A percentile compares a stretch with the other conserved stretches of the same genome.
These are phyloP conservation scores for Cynocephalus volans DNA, from an alignment of 2,113 vertebrate genomes.

Conservation along the genomic window DNA sequence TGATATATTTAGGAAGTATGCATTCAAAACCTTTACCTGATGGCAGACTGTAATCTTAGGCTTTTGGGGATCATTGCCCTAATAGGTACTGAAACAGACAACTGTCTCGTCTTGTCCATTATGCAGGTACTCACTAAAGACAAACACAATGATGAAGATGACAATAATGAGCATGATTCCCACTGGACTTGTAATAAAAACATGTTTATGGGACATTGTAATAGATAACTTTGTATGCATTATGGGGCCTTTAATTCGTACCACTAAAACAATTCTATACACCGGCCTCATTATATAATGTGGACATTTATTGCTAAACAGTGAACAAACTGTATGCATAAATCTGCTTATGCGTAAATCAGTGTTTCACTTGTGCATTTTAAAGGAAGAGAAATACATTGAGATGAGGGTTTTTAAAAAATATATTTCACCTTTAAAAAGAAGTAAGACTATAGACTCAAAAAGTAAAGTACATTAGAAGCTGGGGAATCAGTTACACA, in stretches of 20 bases:
- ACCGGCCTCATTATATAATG: slow-evolving; percentile 68
- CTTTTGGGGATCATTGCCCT: background rate
- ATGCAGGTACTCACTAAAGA: background rate
- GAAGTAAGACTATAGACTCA: background rate
- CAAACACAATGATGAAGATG: background rate
- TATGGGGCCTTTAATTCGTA: slow-evolving; percentile 67
- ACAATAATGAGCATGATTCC: background rate
- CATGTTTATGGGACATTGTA: slow-evolving; percentile 47
- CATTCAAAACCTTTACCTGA: background rate
- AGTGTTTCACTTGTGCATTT: slow-evolving; percentile 10
- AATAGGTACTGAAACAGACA: background rate
- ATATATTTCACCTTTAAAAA: slow-evolving; percentile 32
- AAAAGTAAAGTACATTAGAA: slow-evolving; percentile 60
- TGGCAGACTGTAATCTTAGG: background rate
- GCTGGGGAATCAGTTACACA: slow-evolving; percentile 25
- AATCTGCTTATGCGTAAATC: slow-evolving; percentile 62
- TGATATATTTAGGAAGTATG: background rate
- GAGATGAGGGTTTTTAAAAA: background rate
- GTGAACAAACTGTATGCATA: slow-evolving; percentile 55
- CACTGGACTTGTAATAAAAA: slow-evolving; percentile 58
- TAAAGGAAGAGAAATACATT: slow-evolving; percentile 54
- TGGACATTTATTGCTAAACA: slow-evolving; percentile 75
- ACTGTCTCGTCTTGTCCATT: background rate
- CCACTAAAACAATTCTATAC: background rate
- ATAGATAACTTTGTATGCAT: slow-evolving; percentile 55